A percentile compares a stretch with the other conserved stretches of the same genome.
These are phyloP conservation scores for Excalfactoria chinensis DNA, from an alignment of 2,113 vertebrate species.

Conservation along the genomic window DNA sequence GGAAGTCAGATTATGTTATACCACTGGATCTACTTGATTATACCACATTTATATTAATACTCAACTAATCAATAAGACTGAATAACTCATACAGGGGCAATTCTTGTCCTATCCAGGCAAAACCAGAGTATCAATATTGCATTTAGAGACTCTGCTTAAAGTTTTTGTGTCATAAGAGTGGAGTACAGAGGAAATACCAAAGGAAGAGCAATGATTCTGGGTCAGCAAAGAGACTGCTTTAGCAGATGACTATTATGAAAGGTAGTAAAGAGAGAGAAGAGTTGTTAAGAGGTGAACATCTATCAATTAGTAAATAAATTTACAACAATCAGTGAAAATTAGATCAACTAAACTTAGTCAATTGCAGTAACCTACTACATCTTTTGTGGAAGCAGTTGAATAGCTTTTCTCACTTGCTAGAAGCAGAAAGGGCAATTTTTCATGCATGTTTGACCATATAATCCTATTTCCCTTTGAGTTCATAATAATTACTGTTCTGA, in stretches of 20 bases:
- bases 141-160: neutral
- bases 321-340: neutral
- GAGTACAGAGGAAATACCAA: neutral
- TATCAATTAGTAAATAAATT: neutral
- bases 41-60: neutral
- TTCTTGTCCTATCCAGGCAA: neutral
- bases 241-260: neutral
- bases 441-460: neutral
- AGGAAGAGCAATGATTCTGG: neutral
- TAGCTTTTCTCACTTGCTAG: neutral
- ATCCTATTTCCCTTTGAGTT: neutral
- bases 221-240: neutral
- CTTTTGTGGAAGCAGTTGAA: neutral
- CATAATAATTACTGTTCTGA: neutral
- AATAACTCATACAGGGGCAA: neutral
- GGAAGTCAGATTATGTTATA: neutral
- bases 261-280: neutral
- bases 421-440: neutral
- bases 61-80: neutral
- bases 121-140: neutral
- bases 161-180: neutral
- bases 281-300: neutral
- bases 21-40: neutral
- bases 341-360: neutral
- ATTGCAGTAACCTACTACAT: neutral